Percentiles rank a stretch among this genome's conserved stretches.
Evolutionary conservation across 2,113 vertebrate genomes (phyloP).

Genomic region (Antechinus stuartii): DNA sequence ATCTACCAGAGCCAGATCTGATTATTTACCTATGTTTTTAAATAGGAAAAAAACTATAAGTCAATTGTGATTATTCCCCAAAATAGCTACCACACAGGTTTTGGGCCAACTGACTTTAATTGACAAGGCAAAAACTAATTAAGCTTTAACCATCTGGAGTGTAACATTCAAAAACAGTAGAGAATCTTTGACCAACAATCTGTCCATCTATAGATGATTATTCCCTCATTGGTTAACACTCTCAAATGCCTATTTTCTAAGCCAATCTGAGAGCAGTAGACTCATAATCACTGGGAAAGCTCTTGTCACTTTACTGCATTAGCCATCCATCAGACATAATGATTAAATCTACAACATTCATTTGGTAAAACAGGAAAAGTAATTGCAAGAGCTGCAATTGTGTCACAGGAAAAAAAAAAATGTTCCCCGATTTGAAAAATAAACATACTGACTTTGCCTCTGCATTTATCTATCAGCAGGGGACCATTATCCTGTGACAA

Average conservation of each 20-base stretch:
- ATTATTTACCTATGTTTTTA: neutral
- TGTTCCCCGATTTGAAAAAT: slow-evolving; percentile 55
- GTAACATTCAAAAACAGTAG: slow-evolving; percentile 15
- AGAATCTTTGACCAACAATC: neutral
- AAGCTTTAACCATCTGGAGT: slow-evolving; percentile 22
- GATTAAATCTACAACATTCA: slow-evolving; percentile 29
- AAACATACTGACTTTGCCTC: slow-evolving; percentile 37
- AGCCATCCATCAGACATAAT: neutral
- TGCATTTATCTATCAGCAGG: slow-evolving; percentile 54
- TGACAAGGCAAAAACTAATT: slow-evolving; percentile 29
- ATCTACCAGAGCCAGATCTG: neutral
- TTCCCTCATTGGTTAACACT: neutral
- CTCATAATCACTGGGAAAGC: neutral
- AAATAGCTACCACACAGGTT: neutral
- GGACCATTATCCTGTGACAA: slow-evolving; percentile 47
- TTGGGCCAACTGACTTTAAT: neutral
- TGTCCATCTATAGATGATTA: neutral
- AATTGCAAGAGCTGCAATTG: slow-evolving; percentile 10
- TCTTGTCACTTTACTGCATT: slow-evolving; percentile 37
- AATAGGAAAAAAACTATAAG: neutral
- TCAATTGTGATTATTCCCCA: neutral
- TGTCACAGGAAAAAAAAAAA: slow-evolving; percentile 9
- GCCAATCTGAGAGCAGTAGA: neutral
- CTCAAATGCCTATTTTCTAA: slow-evolving; percentile 3
- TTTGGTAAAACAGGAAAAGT: slow-evolving; percentile 52